Base-by-base conservation (phyloP, 2,797 vertebrate genomes). In the Enteromius thamalakanensis region DNA sequence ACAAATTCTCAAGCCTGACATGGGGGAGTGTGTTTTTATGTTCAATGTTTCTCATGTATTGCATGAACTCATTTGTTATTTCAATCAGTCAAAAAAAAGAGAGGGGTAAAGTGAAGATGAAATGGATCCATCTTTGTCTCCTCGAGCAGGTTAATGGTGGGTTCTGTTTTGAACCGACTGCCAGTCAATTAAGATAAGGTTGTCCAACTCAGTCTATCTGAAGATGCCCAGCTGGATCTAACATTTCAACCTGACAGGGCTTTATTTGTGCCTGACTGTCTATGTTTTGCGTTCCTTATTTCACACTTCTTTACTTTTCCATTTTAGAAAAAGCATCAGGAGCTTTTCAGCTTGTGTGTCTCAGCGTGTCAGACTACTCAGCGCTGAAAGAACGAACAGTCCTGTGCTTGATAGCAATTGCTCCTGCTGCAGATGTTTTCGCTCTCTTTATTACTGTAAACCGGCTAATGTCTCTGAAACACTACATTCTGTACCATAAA, bases 41-140 rank as follows among this genome's bases (percentile, higher is more conserved):
- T 74, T 68, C 76, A 81, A 40, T 83, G 81, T 84, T 87, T 78
- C 64, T 84, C 70, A 84, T 83, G 32, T 68, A 76, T 83, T 65
- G 76, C 49, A 76, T 68, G 32, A 85, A 34, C 64, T 32, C 15
- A 45, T 58, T 26, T 19, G 10, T 64, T 67, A 34, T 53, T 70
- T 77, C 37, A 77, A 17, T n/a, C 34, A 62, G 29, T 21, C 15
- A 17, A 62, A 40, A 29, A 14, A 21, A 14, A 58, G 45, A 60
- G n/a, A 55, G 42, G 37, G 19, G 17, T 34, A 64, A 40, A 75
- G 34, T 75, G 51, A 40, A 40, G 72, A n/a, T 37, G 55, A 60
- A 58, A 58, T 58, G n/a, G n/a, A 60, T 17, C 53, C 40, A 32
- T 71, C 14, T 29, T 65, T 80, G 81, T n/a, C n/a, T 80, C 53